phyloP scores from a whole-genome alignment of 2,888 invertebrate genomes.

The Rhamphomyia laevipes region DNA sequence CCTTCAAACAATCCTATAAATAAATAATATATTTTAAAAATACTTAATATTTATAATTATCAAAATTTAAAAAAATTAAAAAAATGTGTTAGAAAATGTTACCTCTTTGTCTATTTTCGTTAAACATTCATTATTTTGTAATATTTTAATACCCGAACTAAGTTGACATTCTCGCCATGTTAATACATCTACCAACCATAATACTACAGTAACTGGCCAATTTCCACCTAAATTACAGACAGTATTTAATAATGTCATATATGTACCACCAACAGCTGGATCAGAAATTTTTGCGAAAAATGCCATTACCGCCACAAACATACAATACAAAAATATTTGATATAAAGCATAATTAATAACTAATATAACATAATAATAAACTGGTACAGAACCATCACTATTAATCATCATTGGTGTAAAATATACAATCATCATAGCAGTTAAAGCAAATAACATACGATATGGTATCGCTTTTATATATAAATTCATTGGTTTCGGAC shows the following conservation, averaged over 20 bases:
- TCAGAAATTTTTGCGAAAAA: slow-evolving; percentile 97
- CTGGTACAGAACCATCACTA: slow-evolving; percentile 48
- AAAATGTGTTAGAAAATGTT: slow-evolving; percentile 17
- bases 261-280: slow-evolving; percentile 93
- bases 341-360: slow-evolving; percentile 76
- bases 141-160: slow-evolving; percentile 38
- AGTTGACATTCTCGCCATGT: slow-evolving; percentile 63
- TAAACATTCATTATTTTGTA: slow-evolving; percentile 42
- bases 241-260: slow-evolving; percentile 97
- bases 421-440: slow-evolving; percentile 75
- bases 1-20: slow-evolving; percentile 50
- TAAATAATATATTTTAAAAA: not conserved
- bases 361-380: slow-evolving; percentile 65
- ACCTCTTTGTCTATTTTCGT: slow-evolving; percentile 52
- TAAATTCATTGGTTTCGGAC: slow-evolving; percentile 78
- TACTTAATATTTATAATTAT: not conserved
- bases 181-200: slow-evolving; percentile 83
- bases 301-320: slow-evolving; percentile 97
- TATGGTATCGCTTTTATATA: slow-evolving; percentile 83
- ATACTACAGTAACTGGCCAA: slow-evolving; percentile 86
- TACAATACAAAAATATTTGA: slow-evolving; percentile 88
- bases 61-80: not conserved
- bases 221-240: slow-evolving; percentile 94
- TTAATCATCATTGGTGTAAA: slow-evolving; percentile 62
- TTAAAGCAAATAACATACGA: slow-evolving; percentile 71